Conservation (phyloP, 2,797 vertebrate species). For the Rhabdomys pumilio region DNA sequence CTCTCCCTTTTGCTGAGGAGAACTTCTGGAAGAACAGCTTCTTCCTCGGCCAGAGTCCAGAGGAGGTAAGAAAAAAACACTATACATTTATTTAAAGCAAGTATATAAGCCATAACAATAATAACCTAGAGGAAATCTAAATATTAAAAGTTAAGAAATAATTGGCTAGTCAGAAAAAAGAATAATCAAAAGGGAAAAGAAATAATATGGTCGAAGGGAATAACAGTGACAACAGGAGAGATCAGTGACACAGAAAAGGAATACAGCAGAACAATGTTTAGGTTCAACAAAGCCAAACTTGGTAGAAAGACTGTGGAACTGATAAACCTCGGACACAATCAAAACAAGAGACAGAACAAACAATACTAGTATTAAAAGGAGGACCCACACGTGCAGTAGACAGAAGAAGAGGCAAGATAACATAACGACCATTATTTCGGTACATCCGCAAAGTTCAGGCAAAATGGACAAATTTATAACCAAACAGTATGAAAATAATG, state of each 20-base stretch:
- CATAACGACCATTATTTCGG: background rate
- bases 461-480: background rate
- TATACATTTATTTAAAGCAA: background rate
- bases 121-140: constrained; percentile 23
- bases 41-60: background rate
- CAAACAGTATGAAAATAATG: background rate
- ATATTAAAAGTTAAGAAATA: background rate
- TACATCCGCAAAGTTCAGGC: constrained; percentile 8
- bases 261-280: background rate
- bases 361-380: background rate
- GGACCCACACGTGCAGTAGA: background rate
- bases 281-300: background rate
- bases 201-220: constrained; percentile 33
- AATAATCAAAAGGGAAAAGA: constrained; percentile 20
- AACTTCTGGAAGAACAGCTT: background rate
- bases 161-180: constrained; percentile 20
- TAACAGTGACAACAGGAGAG: constrained; percentile 21
- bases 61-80: background rate
- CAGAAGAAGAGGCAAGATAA: background rate
- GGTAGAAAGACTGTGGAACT: background rate
- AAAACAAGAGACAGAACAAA: background rate
- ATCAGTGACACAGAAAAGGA: constrained; percentile 14
- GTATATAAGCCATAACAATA: background rate
- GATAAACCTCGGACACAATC: background rate
- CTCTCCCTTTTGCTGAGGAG: background rate